Conservation (phyloP, 2,113 vertebrate species). For the Electrona antarctica region DNA sequence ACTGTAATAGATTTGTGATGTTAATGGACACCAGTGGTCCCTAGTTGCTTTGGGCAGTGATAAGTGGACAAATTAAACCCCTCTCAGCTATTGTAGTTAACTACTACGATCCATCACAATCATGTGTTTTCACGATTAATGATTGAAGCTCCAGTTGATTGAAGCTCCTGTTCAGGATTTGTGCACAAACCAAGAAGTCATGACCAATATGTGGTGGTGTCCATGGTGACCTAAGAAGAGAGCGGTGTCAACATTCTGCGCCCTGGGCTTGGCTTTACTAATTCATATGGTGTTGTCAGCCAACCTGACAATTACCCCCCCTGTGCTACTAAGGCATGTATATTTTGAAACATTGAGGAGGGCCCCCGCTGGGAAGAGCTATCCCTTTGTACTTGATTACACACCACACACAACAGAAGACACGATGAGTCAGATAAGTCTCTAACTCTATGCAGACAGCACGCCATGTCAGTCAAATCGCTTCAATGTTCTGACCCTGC, state of each 20-base stretch:
- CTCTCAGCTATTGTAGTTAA: too few relatives aligned
- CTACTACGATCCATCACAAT: too few relatives aligned
- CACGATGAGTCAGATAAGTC: slow-evolving; percentile 37
- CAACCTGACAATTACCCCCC: not conserved
- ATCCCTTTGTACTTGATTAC: not conserved
- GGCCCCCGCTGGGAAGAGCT: not conserved
- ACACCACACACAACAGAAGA: not conserved
- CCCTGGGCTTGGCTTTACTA: not conserved
- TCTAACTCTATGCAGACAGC: slow-evolving; percentile 13
- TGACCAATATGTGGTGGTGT: not conserved
- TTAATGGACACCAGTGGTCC: not conserved
- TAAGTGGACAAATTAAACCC: too few relatives aligned
- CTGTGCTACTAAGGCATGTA: not conserved
- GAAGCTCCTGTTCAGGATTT: too few relatives aligned
- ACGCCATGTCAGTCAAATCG: slow-evolving; percentile 20
- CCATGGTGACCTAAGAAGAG: slow-evolving; percentile 26
- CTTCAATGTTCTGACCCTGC: slow-evolving; percentile 29
- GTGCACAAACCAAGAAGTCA: not conserved
- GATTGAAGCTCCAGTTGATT: too few relatives aligned
- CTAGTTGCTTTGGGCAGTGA: too few relatives aligned
- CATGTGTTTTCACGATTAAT: too few relatives aligned
- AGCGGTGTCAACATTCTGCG: slow-evolving; percentile 1
- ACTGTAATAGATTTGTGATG: slow-evolving; percentile 37
- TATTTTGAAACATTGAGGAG: slow-evolving; percentile 2
- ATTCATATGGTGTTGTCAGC: slow-evolving; percentile 15